Conservation (phyloP, 1,140 invertebrate species). For the Hormaphis cornu region DNA sequence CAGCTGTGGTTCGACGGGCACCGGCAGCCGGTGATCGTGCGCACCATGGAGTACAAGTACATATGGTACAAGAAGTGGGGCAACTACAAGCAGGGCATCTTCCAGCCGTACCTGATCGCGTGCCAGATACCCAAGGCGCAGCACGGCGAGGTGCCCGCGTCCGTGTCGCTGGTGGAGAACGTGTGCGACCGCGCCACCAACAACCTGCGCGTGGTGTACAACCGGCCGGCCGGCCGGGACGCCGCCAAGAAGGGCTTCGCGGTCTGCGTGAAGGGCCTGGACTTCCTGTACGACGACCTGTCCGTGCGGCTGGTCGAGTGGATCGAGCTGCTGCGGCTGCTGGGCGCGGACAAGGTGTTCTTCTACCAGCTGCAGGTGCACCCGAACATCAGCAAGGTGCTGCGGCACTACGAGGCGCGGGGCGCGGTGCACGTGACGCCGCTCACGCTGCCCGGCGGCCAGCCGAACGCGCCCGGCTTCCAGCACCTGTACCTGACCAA, state of each 20-base stretch:
- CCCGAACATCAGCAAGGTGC: constrained; percentile 79
- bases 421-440: constrained; percentile 75
- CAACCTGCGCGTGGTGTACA: constrained; percentile 76
- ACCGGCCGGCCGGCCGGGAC: constrained; percentile 53
- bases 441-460: constrained; percentile 78
- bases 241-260: constrained; percentile 69
- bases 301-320: constrained; percentile 87
- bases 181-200: constrained; percentile 76
- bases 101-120: constrained; percentile 82
- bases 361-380: constrained; percentile 85
- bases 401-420: constrained; percentile 65
- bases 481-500: constrained; percentile 82
- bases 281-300: constrained; percentile 83
- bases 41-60: constrained; percentile 80
- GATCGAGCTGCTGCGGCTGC: constrained; percentile 75
- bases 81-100: constrained; percentile 83
- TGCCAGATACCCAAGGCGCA: constrained; percentile 71
- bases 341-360: constrained; percentile 87
- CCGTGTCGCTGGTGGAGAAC: constrained; percentile 76
- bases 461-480: constrained; percentile 78
- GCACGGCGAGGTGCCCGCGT: constrained; percentile 63
- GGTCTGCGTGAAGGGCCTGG: constrained; percentile 87
- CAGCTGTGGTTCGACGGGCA: constrained; percentile 83
- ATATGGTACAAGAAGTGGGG: constrained; percentile 92
- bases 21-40: constrained; percentile 66